Base-by-base conservation (phyloP, 64 coral and sea anemone genomes). In the Dendronephthya gigantea region DNA sequence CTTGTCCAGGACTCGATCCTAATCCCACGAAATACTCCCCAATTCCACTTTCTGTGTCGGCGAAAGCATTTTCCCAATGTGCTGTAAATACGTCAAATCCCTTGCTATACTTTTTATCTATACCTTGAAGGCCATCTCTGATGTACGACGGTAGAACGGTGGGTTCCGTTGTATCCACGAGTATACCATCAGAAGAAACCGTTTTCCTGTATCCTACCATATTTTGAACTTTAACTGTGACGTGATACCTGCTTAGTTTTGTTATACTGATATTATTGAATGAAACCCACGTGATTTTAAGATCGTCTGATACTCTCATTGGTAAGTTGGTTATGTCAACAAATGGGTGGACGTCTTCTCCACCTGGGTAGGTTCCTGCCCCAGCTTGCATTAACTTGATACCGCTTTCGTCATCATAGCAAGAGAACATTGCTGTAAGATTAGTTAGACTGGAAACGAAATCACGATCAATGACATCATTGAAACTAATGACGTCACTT, bases 321-420 rank as follows among this genome's bases (percentile, higher is more conserved):
- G 83, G 59, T 50, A 90, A 49, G 34, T 82, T 62, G 15, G 35
- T 1, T 19, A 86, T 79, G 22, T 35, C 62, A 48, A 85, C 51
- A 87, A 96, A 96, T 0, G 27, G 2, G 85, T 85, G 92, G 39
- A 93, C 82, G 37, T 96, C 81, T 55, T 90, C 89, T 35, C 94
- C 94, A 15, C 91, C 91, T n/a, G 94, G 94, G 56, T 96, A 96
- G 32, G 89, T 96, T 47, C 91, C 94, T 19, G 93, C 86, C n/a
- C 82, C 94, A 47, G 92, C 81, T 9, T 90, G 33, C 39, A 92
- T 88, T 33, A 75, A 62, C 47, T 58, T 17, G 35, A 89, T 84
- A 48, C 85, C 86, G 92, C 89, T 96, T 56, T 96, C 93, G 1
- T 38, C 19, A 59, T 96, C 93, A 49, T 28, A 19, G 49, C 93